Base-by-base conservation (phyloP, 1,140 invertebrate genomes). In the Nephila pilipes region DNA sequence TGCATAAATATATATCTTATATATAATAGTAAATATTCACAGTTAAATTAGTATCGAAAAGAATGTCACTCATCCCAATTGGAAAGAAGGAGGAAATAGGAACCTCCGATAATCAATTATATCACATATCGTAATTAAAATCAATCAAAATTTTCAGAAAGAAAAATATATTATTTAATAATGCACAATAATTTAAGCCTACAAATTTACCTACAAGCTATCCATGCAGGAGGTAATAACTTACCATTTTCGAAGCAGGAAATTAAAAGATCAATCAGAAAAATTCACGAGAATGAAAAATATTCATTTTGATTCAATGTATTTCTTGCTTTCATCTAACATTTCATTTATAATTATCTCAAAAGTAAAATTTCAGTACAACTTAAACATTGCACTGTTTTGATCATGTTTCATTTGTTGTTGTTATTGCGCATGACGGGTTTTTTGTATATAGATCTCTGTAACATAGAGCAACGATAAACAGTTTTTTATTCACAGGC, bases 361-460 rank as follows among this genome's bases (percentile, higher is more conserved):
- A 6, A 20, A 22, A 57, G 57, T 29, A 46, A 46, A 60, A 12
- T 63, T 75, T 69, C 38, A 88, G 54, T 22, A 69, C 14, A 63
- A 63, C 38, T 12, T 18, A 46, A 69, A 88, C 63, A 32, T 80
- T 36, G 57, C 32, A 63, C 10, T 90, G 79, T 85, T 65, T 92
- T 85, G 90, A 85, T 92, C 58, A 85, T 85, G 60, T 92, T 92
- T 55, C 90, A 92, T 92, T 85, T 92, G 90, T 92, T 92, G 54
- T 92, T 92, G 83, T 92, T 92, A 85, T 29, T 92, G 90, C 90
- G 90, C 90, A 92, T 92, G 90, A 92, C 90, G 54, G 81, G 32
- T 75, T 75, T 80, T 65, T 92, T 92, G 90, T 92, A 92, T 65
- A 92, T 36, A 92, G 90, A 92, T 69, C 36, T 55, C 63, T 1